Evolutionary conservation across 2,113 vertebrate species (phyloP).

Genomic region (Elachura formosa): DNA sequence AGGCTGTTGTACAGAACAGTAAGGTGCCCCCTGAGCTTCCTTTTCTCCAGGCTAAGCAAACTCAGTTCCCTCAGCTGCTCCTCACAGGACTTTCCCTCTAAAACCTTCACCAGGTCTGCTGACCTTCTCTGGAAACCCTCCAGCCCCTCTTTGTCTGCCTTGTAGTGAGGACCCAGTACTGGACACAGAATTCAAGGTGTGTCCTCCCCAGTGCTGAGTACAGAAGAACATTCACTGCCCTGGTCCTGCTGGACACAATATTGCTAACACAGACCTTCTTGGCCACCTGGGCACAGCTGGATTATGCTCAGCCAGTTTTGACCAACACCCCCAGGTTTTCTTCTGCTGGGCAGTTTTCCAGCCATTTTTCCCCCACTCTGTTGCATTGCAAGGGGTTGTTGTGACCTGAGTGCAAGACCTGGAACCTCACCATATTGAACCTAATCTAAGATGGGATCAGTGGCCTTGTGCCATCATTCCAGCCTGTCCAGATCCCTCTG

Average conservation of each 20-base stretch:
- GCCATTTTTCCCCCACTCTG: background rate
- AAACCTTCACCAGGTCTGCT: fast-evolving
- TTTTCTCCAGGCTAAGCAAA: background rate
- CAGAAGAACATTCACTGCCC: background rate
- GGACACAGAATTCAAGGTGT: background rate
- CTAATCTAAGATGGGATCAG: background rate
- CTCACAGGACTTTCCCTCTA: background rate
- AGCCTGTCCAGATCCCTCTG: background rate
- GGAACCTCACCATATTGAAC: background rate
- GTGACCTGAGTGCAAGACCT: background rate
- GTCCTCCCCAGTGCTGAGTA: too few species aligned
- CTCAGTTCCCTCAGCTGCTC: background rate
- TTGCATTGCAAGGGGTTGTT: background rate
- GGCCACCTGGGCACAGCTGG: background rate
- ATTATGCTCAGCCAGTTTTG: background rate
- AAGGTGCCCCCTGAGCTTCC: fast-evolving
- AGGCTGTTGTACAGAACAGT: too few species aligned
- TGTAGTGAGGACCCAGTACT: background rate
- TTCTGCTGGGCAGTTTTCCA: background rate
- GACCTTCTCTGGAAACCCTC: fast-evolving
- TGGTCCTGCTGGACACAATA: background rate
- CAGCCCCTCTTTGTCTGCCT: background rate
- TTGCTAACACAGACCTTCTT: background rate
- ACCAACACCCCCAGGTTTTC: background rate
- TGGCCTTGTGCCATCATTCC: background rate